Evolutionary conservation across 2,888 invertebrate species (phyloP).

Genomic region (Melolontha melolontha): DNA sequence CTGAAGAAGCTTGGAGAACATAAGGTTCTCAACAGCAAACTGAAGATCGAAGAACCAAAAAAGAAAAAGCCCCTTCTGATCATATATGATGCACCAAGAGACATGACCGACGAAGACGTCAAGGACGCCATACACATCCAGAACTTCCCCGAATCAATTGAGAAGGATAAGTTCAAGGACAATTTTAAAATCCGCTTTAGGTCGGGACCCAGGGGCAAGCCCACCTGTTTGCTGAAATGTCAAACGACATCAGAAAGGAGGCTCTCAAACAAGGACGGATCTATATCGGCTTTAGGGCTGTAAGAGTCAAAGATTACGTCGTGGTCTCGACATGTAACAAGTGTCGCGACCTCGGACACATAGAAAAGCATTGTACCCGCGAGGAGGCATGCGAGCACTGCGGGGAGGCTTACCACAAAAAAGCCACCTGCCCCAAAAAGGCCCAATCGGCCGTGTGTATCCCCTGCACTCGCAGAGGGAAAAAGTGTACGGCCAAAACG

Average conservation of each 20-base stretch:
- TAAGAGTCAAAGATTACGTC: conserved; percentile 21
- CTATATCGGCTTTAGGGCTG: conserved; percentile 32
- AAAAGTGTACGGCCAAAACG: conserved; percentile 4
- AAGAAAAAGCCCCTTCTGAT: conserved; percentile 29
- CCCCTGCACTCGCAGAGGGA: conserved; percentile 3
- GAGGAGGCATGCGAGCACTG: conserved; percentile 39
- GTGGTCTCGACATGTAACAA: conserved; percentile 8
- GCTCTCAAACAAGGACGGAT: conserved; percentile 1
- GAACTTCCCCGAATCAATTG: conserved; percentile 18
- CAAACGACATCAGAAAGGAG: not conserved
- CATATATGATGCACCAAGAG: conserved; percentile 16
- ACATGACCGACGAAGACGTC: not conserved
- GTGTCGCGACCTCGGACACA: not conserved
- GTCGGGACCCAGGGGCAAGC: conserved; percentile 30
- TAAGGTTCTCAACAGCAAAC: not conserved
- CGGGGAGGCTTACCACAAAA: conserved; percentile 6
- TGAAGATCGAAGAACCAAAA: not conserved
- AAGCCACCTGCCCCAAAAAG: not conserved
- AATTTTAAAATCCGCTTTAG: conserved; percentile 37
- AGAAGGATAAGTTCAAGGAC: conserved; percentile 6
- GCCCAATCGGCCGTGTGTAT: not conserved
- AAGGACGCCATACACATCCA: conserved; percentile 18
- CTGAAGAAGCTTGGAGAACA: not conserved
- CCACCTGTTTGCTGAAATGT: conserved; percentile 31
- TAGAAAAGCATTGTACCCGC: conserved; percentile 27